Conservation (phyloP, 2,113 vertebrate genomes). For the Eonycteris spelaea region DNA sequence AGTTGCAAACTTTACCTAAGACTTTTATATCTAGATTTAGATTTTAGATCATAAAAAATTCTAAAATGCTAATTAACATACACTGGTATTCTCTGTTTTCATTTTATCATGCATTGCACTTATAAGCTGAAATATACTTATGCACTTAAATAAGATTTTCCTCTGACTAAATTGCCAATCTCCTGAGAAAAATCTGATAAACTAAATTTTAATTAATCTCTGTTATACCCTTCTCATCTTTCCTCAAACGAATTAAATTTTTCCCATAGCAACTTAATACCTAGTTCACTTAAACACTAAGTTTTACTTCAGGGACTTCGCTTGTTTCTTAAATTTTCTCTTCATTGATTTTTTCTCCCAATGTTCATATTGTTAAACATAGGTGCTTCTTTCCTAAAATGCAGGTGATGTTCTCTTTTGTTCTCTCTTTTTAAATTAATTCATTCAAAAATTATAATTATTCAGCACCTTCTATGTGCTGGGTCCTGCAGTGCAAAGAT, state of each 20-base stretch:
- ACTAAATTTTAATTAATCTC: constrained; percentile 78
- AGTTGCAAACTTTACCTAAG: background rate
- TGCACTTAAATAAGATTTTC: constrained; percentile 71
- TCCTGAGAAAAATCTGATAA: constrained; percentile 75
- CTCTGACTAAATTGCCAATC: constrained; percentile 70
- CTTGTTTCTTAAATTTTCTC: constrained; percentile 24
- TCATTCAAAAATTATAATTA: background rate
- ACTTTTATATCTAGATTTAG: background rate
- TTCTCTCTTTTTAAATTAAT: background rate
- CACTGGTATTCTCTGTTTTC: constrained; percentile 33
- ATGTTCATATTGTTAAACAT: background rate
- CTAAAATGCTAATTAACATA: background rate
- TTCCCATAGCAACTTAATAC: constrained; percentile 68
- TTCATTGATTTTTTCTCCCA: background rate
- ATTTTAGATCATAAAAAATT: background rate
- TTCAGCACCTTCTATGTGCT: background rate
- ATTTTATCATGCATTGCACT: background rate
- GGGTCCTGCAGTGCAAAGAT: background rate
- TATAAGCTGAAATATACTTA: constrained; percentile 40
- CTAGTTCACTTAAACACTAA: constrained; percentile 31
- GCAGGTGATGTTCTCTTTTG: background rate
- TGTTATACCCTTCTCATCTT: constrained; percentile 64
- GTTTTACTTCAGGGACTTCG: constrained; percentile 11
- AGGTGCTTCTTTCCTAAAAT: background rate
- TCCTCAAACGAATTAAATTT: constrained; percentile 68